phyloP scores from a whole-genome alignment of 64 coral and sea anemone species.

The Orbicella faveolata region DNA sequence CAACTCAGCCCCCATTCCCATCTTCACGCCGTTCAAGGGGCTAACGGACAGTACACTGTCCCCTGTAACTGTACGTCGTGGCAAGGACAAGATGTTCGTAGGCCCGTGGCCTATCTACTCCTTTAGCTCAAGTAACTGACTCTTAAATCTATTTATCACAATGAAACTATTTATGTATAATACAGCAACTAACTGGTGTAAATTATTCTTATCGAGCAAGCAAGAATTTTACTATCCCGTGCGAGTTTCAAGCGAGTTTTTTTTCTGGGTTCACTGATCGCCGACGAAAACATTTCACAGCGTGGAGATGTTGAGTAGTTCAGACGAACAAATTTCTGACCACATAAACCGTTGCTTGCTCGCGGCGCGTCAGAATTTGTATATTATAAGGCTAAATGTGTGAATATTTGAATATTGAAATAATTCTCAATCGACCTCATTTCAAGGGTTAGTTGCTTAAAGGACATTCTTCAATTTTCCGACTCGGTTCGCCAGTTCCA shows the following conservation, averaged over 20 bases:
- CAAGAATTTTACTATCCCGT: conserved; percentile 47
- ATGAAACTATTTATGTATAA: conserved; percentile 82
- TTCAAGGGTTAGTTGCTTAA: conserved; percentile 87
- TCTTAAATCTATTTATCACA: conserved; percentile 85
- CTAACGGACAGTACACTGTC: conserved; percentile 88
- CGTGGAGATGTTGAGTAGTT: conserved; percentile 24
- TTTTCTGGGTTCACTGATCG: background rate
- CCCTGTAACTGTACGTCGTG: conserved; percentile 96
- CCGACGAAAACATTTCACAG: conserved; percentile 49
- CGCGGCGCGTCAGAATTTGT: conserved; percentile 69
- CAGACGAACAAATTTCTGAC: conserved; percentile 51
- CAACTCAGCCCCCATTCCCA: conserved; percentile 72
- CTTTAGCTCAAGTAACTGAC: conserved; percentile 73
- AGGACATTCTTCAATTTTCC: conserved; percentile 34
- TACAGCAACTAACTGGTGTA: conserved; percentile 81
- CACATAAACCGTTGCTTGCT: conserved; percentile 39
- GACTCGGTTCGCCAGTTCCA: conserved; percentile 7
- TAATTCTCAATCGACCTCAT: conserved; percentile 65
- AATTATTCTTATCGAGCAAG: conserved; percentile 84
- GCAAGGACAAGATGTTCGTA: conserved; percentile 74
- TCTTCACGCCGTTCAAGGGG: conserved; percentile 81
- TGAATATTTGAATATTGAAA: conserved; percentile 89
- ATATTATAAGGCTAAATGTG: conserved; percentile 62
- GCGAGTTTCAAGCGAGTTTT: conserved; percentile 22
- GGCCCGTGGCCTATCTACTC: conserved; percentile 94